Evolutionary conservation across 64 coral and sea anemone genomes (phyloP).

Genomic region (Dendronephthya gigantea): DNA sequence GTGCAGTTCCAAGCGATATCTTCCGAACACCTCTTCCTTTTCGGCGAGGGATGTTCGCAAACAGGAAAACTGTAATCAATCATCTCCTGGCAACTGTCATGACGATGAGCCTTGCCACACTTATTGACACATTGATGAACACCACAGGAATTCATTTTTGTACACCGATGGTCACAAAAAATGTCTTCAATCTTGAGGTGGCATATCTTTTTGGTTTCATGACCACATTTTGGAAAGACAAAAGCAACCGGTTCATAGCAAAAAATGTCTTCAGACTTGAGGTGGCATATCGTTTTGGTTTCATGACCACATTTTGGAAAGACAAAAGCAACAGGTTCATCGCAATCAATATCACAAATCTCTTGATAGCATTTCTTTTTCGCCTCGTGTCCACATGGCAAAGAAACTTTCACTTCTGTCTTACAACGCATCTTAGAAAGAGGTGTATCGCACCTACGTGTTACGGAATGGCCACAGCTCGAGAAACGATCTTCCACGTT

Average conservation of each 20-base stretch:
- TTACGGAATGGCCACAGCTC: background rate
- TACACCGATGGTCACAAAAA: background rate
- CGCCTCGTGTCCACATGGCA: background rate
- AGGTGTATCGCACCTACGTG: background rate
- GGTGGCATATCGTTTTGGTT: background rate
- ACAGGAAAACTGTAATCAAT: background rate
- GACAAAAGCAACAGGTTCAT: background rate
- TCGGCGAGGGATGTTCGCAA: background rate
- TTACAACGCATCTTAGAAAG: background rate
- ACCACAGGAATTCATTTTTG: background rate
- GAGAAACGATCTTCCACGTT: background rate
- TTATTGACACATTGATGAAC: background rate
- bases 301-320: conserved; percentile 7
- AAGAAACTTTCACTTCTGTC: background rate
- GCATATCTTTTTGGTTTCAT: background rate
- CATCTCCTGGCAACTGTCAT: background rate
- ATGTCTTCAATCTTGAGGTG: background rate
- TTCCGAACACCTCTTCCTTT: background rate
- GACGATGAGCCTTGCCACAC: background rate
- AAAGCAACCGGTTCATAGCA: background rate
- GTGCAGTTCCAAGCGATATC: background rate
- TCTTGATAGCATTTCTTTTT: background rate
- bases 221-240: background rate
- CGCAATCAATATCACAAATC: background rate
- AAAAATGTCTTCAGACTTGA: background rate